Percentiles rank a stretch among this genome's conserved stretches.
Conservation (phyloP, 1,140 invertebrate genomes). For the Cyclargus thomasi region DNA sequence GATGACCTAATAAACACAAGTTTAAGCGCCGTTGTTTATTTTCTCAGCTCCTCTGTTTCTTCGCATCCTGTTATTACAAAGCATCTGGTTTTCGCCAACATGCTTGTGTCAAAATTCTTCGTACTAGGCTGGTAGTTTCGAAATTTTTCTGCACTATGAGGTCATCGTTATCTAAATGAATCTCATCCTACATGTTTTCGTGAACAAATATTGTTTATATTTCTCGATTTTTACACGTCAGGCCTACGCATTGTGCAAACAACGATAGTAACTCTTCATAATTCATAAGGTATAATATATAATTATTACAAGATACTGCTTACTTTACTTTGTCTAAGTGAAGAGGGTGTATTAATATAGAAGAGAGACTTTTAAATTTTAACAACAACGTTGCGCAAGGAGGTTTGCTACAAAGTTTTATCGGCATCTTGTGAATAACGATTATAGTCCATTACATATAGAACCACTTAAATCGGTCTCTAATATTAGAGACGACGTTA, state of each 20-base stretch:
- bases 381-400: conserved; percentile 21
- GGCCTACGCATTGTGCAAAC: conserved; percentile 14
- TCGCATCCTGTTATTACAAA: conserved; percentile 3
- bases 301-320: too few relatives aligned
- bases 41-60: background rate
- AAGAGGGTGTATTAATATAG: too few relatives aligned
- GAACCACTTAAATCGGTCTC: conserved; percentile 33
- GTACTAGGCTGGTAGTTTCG: background rate
- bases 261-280: background rate
- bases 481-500: conserved; percentile 30
- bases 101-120: background rate
- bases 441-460: conserved; percentile 40
- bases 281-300: too few relatives aligned
- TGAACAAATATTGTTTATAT: background rate
- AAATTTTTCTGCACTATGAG: background rate
- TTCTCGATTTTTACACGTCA: conserved; percentile 1
- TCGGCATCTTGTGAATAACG: conserved; percentile 42
- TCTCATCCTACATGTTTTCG: background rate
- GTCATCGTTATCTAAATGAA: background rate
- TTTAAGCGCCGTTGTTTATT: background rate
- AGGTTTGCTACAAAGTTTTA: conserved; percentile 40
- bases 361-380: too few relatives aligned
- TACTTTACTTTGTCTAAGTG: too few relatives aligned
- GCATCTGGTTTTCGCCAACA: conserved; percentile 10
- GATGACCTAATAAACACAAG: conserved; percentile 7